Conservation (phyloP, 2,113 vertebrate species). For the Morphnarchus princeps region DNA sequence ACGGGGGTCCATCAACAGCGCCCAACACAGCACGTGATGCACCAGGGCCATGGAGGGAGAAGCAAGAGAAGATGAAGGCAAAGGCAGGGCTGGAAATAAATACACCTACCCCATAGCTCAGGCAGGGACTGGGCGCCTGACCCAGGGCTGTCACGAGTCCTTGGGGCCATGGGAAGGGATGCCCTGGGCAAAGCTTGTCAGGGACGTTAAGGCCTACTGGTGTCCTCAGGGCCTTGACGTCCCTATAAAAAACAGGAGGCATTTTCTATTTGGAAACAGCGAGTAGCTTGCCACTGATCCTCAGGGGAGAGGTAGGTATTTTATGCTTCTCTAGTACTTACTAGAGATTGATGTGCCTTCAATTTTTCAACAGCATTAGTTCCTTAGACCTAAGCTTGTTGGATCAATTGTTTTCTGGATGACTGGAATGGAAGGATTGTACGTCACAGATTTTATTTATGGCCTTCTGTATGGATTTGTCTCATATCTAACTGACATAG, state of each 20-base stretch:
- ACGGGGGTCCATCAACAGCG: accelerated
- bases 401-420: conserved; percentile 39
- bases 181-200: background rate
- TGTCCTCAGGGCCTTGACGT: background rate
- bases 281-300: background rate
- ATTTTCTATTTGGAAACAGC: background rate
- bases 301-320: background rate
- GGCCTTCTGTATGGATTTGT: conserved; percentile 19
- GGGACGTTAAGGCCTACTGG: too few species aligned
- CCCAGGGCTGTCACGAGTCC: background rate
- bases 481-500: conserved; percentile 4
- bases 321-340: background rate
- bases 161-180: accelerated
- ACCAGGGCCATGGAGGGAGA: background rate
- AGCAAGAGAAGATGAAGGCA: background rate
- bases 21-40: background rate
- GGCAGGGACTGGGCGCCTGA: background rate
- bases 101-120: background rate
- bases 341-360: background rate
- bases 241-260: background rate
- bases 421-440: conserved; percentile 8
- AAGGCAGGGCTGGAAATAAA: background rate
- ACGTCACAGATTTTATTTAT: conserved; percentile 43
- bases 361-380: background rate
- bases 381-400: conserved; percentile 3